A percentile compares a stretch with the other conserved stretches of the same genome.
phyloP scores from a whole-genome alignment of 2,797 vertebrate genomes.

The Astyanax mexicanus region DNA sequence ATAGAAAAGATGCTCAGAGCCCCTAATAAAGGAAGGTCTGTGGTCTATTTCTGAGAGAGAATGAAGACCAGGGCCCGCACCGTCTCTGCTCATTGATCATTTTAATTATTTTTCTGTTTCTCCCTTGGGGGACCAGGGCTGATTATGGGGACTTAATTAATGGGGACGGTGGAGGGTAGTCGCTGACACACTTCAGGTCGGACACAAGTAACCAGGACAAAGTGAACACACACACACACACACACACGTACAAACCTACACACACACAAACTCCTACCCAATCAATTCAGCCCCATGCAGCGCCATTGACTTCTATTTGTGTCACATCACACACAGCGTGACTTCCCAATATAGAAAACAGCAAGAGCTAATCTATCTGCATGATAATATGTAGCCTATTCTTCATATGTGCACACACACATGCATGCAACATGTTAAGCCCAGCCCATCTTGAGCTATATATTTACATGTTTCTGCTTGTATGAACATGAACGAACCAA shows the following conservation, averaged over 20 bases:
- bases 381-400: background rate
- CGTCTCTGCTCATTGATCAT: conserved; percentile 80
- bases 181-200: conserved; percentile 56
- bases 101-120: conserved; percentile 82
- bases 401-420: background rate
- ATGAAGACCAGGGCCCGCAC: conserved; percentile 51
- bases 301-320: conserved; percentile 21
- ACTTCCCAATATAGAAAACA: conserved; percentile 37
- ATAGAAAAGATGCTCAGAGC: background rate
- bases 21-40: conserved; percentile 1
- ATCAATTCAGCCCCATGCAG: conserved; percentile 10
- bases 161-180: conserved; percentile 76
- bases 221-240: background rate
- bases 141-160: conserved; percentile 83
- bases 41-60: conserved; percentile 45
- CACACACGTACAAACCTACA: conserved; percentile 39
- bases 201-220: conserved; percentile 41
- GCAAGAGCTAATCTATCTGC: conserved; percentile 4
- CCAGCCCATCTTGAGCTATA: background rate
- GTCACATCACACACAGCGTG: conserved; percentile 29
- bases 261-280: conserved; percentile 35
- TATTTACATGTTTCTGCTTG: no score
- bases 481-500: no score
- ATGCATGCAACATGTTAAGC: background rate
- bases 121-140: conserved; percentile 72